Conservation (phyloP, 2,888 invertebrate species). For the Alcis repandata region DNA sequence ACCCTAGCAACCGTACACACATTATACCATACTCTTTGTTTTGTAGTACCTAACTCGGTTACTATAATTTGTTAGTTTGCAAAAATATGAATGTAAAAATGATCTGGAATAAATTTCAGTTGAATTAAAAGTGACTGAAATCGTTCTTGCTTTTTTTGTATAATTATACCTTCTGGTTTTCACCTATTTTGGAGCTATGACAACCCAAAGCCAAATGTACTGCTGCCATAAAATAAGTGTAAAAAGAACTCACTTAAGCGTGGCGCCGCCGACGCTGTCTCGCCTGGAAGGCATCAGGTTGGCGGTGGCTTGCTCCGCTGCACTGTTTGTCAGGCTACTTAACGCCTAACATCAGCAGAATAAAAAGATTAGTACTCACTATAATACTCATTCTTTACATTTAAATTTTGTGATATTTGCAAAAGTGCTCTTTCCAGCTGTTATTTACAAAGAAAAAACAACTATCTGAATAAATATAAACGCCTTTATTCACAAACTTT, state of each 20-base stretch:
- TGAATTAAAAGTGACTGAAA: too few relatives aligned
- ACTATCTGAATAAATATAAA: constrained; percentile 14
- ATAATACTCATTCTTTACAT: background rate
- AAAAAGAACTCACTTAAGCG: constrained; percentile 79
- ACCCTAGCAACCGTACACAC: constrained; percentile 58
- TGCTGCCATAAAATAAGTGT: too few relatives aligned
- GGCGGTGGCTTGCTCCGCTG: constrained; percentile 84
- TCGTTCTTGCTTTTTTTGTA: too few relatives aligned
- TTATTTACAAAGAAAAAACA: constrained; percentile 32
- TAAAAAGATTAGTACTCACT: background rate
- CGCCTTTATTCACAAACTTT: constrained; percentile 6
- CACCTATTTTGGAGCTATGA: too few relatives aligned
- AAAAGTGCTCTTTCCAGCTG: constrained; percentile 27
- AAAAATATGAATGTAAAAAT: too few relatives aligned
- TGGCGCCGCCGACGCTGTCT: constrained; percentile 88
- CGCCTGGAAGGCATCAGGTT: constrained; percentile 89
- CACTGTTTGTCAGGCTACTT: constrained; percentile 91
- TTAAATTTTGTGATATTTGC: constrained; percentile 20
- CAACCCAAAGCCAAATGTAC: too few relatives aligned
- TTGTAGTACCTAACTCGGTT: too few relatives aligned
- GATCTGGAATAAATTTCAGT: too few relatives aligned
- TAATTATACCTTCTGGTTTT: too few relatives aligned
- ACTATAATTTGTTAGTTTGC: too few relatives aligned
- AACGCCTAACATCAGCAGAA: constrained; percentile 87
- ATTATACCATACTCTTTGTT: background rate